Evolutionary conservation across 2,797 vertebrate species (phyloP), one percentile per base, ranked within the genome.

Genomic region (Muscicapa comitata): DNA sequence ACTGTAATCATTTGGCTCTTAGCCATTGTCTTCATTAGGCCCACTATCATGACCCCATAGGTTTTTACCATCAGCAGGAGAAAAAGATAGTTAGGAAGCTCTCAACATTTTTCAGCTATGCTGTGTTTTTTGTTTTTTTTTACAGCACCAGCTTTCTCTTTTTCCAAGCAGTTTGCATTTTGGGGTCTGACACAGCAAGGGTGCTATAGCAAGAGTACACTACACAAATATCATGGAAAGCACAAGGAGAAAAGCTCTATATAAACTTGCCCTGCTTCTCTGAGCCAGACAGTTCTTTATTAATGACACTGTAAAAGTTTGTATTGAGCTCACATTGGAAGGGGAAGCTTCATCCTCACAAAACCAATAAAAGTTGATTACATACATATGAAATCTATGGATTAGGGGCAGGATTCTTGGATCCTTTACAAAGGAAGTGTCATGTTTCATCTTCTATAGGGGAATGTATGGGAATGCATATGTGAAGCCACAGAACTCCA

Each of bases 311-410:
- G 94, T 74, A 88, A 86, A 91, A 91, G 61, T 94, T 88, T 84
- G 59, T 70, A 83, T 59, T 95, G 92, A 87, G 92, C 81, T 97
- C 71, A 66, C 53, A 83, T 68, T 94, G 87, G 94, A 92, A 81
- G 20, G 37, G 48, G 86, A 96, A 96, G 71, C 58, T 94, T 93
- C 68, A 92, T 81, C 67, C 92, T 97, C 63, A 78, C 80, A 97
- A 96, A 97, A 75, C 90, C 95, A 97, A 91, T 96, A 95, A 97
- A 97, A 96, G 77, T 91, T 97, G 95, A 98, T 98, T 96, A 55
- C 85, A 97, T 94, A 85, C 94, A 96, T 93, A 97, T 94, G 96
- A 97, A 95, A 87, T 63, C 87, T 95, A 95, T 85, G 92, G 91
- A 91, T 82, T 65, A 85, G 84, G 84, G 85, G 62, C 37, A 94